Percentiles rank a stretch among this genome's conserved stretches.
Evolutionary conservation across 2,888 invertebrate species (phyloP).

Genomic region (Smittia aterrima): DNA sequence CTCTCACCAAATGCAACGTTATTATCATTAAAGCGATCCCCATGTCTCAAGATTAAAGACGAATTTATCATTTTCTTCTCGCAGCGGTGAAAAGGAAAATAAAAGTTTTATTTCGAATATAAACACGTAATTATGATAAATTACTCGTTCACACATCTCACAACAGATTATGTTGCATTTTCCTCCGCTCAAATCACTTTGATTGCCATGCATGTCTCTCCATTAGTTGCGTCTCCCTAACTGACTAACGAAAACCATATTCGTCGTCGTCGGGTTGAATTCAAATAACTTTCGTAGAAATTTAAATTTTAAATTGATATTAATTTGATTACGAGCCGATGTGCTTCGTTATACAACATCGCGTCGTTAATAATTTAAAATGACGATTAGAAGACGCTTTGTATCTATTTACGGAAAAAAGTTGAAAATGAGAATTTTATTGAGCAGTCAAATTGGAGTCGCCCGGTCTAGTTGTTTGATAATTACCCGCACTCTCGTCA

Average conservation of each 20-base stretch:
- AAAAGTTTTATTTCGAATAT: neutral
- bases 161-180: slow-evolving; percentile 36
- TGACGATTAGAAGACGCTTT: slow-evolving; percentile 15
- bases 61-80: slow-evolving; percentile 39
- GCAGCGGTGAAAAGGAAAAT: neutral
- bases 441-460: neutral
- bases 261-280: neutral
- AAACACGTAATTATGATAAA: slow-evolving; percentile 38
- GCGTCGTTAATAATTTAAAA: slow-evolving; percentile 26
- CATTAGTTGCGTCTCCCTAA: neutral
- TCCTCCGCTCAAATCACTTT: neutral
- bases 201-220: slow-evolving; percentile 23
- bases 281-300: neutral
- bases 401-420: neutral
- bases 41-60: slow-evolving; percentile 37
- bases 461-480: slow-evolving; percentile 14
- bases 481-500: slow-evolving; percentile 33
- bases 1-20: neutral
- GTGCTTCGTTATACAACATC: neutral
- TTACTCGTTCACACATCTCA: slow-evolving; percentile 38
- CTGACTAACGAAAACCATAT: neutral
- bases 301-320: slow-evolving; percentile 41
- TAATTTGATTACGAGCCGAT: slow-evolving; percentile 30
- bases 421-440: neutral
- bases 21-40: slow-evolving; percentile 31